Evolutionary conservation across 2,888 invertebrate species (phyloP), one percentile per base, ranked within the genome.

Genomic region (Holacanthella duospinosa): DNA sequence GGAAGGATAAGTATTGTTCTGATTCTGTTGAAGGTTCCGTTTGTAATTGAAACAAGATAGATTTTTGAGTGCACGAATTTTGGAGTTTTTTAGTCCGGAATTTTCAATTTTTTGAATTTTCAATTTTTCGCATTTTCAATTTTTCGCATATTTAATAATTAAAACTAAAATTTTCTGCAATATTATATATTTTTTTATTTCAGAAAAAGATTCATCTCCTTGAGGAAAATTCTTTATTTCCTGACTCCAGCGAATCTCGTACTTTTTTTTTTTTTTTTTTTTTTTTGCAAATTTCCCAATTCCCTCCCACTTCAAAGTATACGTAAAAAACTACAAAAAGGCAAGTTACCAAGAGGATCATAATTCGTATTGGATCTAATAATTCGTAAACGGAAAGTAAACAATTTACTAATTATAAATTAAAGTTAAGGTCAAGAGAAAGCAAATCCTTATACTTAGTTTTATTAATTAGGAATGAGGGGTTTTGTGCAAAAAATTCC

Each of bases 191-290:
- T 36, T 36, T 6, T 36, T 36, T 36, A 12, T 12, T 36, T 36
- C 21, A 48, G 48, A 48, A 21, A 48, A 48, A 48, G 48, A 48
- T 48, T 48, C 48, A n/a, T 48, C 48, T 48, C 48, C 48, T 4
- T 48, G 21, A 48, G 21, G n/a, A 4, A 21, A 48, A 48, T 9
- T 21, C 4, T 4, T 21, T 48, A 21, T 9, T 16, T 4, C 4
- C 21, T 48, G n/a, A 9, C 48, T 16, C 48, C 12, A 48, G 9
- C 16, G 48, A 48, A 48, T 48, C 48, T 48, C 48, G 48, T 4
- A 4, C 6, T n/a, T n/a, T n/a, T n/a, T n/a, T n/a, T n/a, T n/a
- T n/a, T n/a, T n/a, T n/a, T n/a, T n/a, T n/a, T n/a, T n/a, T n/a
- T n/a, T 21, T 48, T 48, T 9, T 21, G 12, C 4, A 9, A 48